Evolutionary conservation across 2,888 invertebrate species (phyloP).

Genomic region (Pammene aurita): DNA sequence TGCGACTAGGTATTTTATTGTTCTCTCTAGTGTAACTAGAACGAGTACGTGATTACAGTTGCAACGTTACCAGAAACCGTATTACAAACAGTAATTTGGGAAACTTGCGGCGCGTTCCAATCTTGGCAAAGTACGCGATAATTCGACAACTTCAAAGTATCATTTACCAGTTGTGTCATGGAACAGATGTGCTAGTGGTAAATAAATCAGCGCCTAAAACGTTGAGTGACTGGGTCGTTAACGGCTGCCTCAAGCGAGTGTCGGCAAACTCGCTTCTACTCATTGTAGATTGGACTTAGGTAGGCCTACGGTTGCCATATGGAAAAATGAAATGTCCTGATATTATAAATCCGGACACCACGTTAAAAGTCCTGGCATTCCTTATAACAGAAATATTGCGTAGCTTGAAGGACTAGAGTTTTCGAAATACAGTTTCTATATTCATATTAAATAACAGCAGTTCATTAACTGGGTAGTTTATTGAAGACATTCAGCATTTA

Average conservation of each 20-base stretch:
- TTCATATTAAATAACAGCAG: too few species aligned
- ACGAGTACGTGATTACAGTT: conserved; percentile 15
- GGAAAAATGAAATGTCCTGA: too few species aligned
- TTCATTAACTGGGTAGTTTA: too few species aligned
- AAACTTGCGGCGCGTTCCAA: conserved; percentile 54
- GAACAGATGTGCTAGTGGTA: conserved; percentile 73
- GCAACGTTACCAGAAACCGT: conserved; percentile 37
- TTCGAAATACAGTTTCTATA: too few species aligned
- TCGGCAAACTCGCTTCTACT: conserved; percentile 52
- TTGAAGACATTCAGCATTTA: too few species aligned
- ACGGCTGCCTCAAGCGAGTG: conserved; percentile 50
- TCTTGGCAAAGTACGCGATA: conserved; percentile 65
- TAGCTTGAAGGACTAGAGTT: too few species aligned
- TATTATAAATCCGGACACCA: too few species aligned
- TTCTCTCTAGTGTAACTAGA: too few species aligned
- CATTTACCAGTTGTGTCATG: conserved; percentile 68
- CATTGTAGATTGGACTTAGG: conserved; percentile 15
- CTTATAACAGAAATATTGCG: too few species aligned
- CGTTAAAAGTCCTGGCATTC: too few species aligned
- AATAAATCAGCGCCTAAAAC: conserved; percentile 71
- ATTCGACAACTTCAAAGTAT: conserved; percentile 79
- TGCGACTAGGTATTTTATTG: too few species aligned
- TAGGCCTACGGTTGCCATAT: not conserved
- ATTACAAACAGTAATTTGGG: conserved; percentile 50
- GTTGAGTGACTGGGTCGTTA: conserved; percentile 73